Conservation (phyloP, 2,797 vertebrate genomes). For the Mycteria americana region DNA sequence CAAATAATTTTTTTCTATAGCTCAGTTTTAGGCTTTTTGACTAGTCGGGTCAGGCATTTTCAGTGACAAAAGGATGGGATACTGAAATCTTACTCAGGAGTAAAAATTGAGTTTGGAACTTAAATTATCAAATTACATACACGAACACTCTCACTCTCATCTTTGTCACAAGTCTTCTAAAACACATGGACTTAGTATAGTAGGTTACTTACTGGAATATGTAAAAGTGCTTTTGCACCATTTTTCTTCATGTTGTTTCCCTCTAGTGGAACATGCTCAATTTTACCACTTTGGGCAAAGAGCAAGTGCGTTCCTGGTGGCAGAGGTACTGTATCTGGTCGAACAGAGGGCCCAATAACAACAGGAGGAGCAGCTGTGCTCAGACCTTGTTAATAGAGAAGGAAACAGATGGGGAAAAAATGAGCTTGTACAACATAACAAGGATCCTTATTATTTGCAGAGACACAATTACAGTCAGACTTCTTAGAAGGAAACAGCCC, state of each 20-base stretch:
- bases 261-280: constrained; percentile 86
- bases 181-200: not conserved
- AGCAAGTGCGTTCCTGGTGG: constrained; percentile 87
- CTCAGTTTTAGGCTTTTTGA: not conserved
- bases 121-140: not conserved
- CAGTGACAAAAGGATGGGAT: not conserved
- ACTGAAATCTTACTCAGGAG: not conserved
- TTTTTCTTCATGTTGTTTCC: constrained; percentile 84
- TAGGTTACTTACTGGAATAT: constrained; percentile 82
- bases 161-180: not conserved
- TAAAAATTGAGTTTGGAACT: not conserved
- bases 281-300: constrained; percentile 88
- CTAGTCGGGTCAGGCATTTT: not conserved
- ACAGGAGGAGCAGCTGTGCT: constrained; percentile 74
- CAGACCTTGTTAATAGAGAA: constrained; percentile 75
- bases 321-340: constrained; percentile 80
- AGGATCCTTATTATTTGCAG: not conserved
- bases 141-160: not conserved
- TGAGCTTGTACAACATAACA: not conserved
- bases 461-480: not conserved
- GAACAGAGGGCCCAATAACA: constrained; percentile 78
- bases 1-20: not conserved
- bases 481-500: not conserved
- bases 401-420: not conserved
- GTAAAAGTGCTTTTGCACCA: constrained; percentile 82